Conservation (phyloP, 2,797 vertebrate species). For the Platalea minor region DNA sequence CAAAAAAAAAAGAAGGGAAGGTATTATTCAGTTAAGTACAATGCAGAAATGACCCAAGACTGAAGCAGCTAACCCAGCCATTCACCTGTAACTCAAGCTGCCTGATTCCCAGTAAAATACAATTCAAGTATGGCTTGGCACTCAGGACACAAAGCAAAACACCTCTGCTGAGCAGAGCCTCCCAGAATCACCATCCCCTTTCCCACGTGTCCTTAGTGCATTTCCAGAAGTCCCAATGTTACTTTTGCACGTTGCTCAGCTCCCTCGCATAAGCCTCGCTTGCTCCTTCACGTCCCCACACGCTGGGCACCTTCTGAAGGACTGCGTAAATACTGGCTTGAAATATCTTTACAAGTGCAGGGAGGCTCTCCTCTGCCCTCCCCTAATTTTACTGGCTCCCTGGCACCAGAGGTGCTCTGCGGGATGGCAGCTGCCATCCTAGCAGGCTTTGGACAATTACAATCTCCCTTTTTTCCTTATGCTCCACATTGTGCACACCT, state of each 20-base stretch:
- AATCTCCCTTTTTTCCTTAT: neutral
- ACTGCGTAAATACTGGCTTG: neutral
- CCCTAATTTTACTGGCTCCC: neutral
- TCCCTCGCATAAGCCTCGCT: neutral
- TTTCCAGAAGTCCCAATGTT: neutral
- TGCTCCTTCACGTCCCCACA: neutral
- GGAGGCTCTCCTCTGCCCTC: neutral
- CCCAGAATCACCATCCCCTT: slow-evolving; percentile 26
- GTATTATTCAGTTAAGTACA: slow-evolving; percentile 82
- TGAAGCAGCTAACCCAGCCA: neutral
- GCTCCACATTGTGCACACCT: slow-evolving; percentile 17
- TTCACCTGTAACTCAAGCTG: slow-evolving; percentile 47
- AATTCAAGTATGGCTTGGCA: neutral
- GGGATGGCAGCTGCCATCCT: neutral
- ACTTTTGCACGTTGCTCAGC: neutral
- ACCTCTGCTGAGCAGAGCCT: neutral
- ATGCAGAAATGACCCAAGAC: slow-evolving; percentile 46
- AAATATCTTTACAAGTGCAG: neutral
- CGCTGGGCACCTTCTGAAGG: neutral
- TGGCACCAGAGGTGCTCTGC: neutral
- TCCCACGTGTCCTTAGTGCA: neutral
- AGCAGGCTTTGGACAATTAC: neutral
- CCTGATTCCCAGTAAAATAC: neutral
- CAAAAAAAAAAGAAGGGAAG: slow-evolving; percentile 17
- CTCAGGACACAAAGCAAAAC: neutral